Percentiles rank a stretch among this genome's conserved stretches.
Conservation (phyloP, 2,888 invertebrate species). For the Melanotus villosus region DNA sequence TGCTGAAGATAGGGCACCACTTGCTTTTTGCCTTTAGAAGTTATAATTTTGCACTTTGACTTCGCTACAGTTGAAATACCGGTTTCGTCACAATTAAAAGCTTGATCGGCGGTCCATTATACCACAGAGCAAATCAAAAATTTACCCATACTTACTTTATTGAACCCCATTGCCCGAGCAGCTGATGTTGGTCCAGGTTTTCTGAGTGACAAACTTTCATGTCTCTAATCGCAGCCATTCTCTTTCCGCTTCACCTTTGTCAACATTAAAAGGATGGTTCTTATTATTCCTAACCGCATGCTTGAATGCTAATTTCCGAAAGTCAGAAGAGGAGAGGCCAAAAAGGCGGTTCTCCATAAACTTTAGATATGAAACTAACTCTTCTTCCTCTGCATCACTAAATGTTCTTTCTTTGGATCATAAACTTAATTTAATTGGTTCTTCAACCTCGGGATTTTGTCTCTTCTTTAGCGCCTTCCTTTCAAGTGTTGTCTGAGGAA, state of each 20-base stretch:
- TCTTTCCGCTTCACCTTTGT: too few relatives aligned
- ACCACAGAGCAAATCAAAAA: too few relatives aligned
- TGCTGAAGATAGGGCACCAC: slow-evolving; percentile 56
- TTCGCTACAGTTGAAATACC: slow-evolving; percentile 54
- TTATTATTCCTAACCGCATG: slow-evolving; percentile 44
- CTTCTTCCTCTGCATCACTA: slow-evolving; percentile 19
- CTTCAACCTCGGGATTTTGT: not conserved
- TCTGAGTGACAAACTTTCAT: too few relatives aligned
- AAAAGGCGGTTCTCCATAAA: slow-evolving; percentile 45
- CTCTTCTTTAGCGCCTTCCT: not conserved
- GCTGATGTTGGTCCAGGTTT: not conserved
- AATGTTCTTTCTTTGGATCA: not conserved
- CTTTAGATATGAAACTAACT: slow-evolving; percentile 7
- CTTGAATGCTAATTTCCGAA: slow-evolving; percentile 44
- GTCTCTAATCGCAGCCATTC: too few relatives aligned
- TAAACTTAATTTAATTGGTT: too few relatives aligned
- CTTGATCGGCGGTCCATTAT: too few relatives aligned
- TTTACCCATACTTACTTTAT: too few relatives aligned
- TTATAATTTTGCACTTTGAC: slow-evolving; percentile 44
- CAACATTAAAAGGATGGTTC: slow-evolving; percentile 45
- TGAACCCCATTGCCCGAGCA: not conserved
- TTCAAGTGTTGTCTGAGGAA: slow-evolving; percentile 16
- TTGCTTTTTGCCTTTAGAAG: slow-evolving; percentile 38
- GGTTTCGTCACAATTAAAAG: not conserved
- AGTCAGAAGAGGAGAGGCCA: slow-evolving; percentile 41